phyloP scores from a whole-genome alignment of 2,888 invertebrate genomes.

The Dendrolimus houi region DNA sequence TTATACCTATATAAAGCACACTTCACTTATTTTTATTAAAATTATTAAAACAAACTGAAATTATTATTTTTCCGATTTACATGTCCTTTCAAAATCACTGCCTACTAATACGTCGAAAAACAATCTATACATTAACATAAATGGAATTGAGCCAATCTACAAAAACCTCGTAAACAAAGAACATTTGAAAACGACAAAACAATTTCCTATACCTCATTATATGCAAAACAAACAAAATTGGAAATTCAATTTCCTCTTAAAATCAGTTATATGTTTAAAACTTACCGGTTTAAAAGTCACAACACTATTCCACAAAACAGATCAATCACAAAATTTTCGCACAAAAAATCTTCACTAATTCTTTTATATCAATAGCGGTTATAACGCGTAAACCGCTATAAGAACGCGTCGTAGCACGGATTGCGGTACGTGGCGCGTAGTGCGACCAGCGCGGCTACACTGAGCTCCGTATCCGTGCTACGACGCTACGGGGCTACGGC shows the following conservation, averaged over 20 bases:
- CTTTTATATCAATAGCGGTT: slow-evolving; percentile 16
- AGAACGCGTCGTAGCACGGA: slow-evolving; percentile 9
- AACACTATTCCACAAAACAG: neutral
- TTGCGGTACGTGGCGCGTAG: slow-evolving; percentile 26
- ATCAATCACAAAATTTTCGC: slow-evolving; percentile 17
- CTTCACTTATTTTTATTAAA: too few species aligned
- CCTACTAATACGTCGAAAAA: too few species aligned
- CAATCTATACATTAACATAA: too few species aligned
- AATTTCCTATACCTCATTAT: neutral
- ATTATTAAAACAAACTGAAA: too few species aligned
- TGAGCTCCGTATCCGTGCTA: slow-evolving; percentile 36
- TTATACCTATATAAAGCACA: too few species aligned
- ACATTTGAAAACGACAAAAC: neutral
- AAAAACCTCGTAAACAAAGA: neutral
- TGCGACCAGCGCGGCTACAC: slow-evolving; percentile 36
- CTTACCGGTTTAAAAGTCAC: neutral
- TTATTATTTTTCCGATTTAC: too few species aligned
- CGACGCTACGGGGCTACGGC: slow-evolving; percentile 46
- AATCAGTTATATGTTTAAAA: neutral
- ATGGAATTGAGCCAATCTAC: too few species aligned
- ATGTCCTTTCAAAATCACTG: too few species aligned
- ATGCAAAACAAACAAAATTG: slow-evolving; percentile 9
- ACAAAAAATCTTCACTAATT: slow-evolving; percentile 23
- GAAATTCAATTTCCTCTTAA: slow-evolving; percentile 1
- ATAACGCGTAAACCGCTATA: slow-evolving; percentile 4